A percentile compares a stretch with the other conserved stretches of the same genome.
Evolutionary conservation across 2,113 vertebrate genomes (phyloP).

Genomic region (Prunella fulvescens): DNA sequence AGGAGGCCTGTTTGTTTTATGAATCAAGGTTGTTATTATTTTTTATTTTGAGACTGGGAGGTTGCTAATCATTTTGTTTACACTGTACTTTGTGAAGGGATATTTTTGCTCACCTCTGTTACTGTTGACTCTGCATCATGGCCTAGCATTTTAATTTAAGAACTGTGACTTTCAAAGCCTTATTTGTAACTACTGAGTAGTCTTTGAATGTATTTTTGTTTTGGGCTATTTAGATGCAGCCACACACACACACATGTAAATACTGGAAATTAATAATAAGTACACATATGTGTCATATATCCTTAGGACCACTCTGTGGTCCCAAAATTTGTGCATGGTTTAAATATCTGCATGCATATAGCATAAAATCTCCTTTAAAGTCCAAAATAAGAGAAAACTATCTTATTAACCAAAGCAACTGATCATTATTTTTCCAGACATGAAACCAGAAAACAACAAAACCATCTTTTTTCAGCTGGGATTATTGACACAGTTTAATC

Average conservation of each 20-base stretch:
- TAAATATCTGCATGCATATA: not conserved
- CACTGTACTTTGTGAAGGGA: not conserved
- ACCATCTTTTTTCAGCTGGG: rapidly evolving
- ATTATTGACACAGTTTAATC: not conserved
- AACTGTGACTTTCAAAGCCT: not conserved
- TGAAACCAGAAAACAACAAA: not conserved
- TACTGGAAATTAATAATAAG: not conserved
- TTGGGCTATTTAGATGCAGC: not conserved
- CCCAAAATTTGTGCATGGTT: not conserved
- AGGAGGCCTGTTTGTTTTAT: not conserved
- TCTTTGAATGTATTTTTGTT: not conserved
- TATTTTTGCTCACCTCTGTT: not conserved
- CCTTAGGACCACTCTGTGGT: rapidly evolving
- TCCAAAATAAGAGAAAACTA: not conserved
- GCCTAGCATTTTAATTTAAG: not conserved
- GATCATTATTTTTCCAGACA: not conserved
- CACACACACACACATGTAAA: not conserved
- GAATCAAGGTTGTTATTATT: not conserved
- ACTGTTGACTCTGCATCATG: not conserved
- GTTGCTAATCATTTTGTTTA: not conserved
- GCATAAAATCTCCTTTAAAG: not conserved
- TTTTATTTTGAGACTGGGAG: not conserved
- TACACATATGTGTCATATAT: not conserved
- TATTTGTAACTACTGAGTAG: not conserved
- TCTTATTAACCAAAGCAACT: not conserved